Percentiles rank a stretch among this genome's conserved stretches.
phyloP scores from a whole-genome alignment of 2,797 vertebrate genomes.

The Vultur gryphus region DNA sequence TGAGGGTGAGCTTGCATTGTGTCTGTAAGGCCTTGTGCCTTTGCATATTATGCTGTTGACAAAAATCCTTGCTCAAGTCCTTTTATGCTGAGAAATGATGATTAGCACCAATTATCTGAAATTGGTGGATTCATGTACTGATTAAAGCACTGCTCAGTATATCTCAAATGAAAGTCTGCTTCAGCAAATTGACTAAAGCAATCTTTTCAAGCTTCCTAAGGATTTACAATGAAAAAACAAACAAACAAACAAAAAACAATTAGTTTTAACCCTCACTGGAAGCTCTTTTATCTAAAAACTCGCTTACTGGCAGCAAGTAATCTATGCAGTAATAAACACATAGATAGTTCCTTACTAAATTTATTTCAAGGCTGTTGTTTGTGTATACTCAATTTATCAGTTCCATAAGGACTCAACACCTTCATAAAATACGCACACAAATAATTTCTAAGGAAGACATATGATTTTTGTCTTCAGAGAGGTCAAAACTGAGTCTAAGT shows the following conservation, averaged over 20 bases:
- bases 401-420: background rate
- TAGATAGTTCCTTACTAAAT: background rate
- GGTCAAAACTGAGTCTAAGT: background rate
- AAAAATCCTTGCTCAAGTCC: background rate
- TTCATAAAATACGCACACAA: background rate
- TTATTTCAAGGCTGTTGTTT: background rate
- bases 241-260: background rate
- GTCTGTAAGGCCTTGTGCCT: background rate
- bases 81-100: slow-evolving; percentile 26
- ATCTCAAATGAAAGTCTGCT: slow-evolving; percentile 24
- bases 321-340: background rate
- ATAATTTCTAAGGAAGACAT: background rate
- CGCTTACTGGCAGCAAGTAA: background rate
- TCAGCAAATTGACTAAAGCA: slow-evolving; percentile 39
- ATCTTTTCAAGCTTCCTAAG: background rate
- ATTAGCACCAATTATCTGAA: slow-evolving; percentile 55
- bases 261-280: background rate
- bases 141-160: slow-evolving; percentile 17
- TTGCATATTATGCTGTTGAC: rapidly evolving
- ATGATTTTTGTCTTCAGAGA: background rate
- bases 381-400: background rate
- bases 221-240: background rate
- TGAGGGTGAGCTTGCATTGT: background rate
- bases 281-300: background rate
- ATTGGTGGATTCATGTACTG: slow-evolving; percentile 27